Base-by-base conservation (phyloP, 1,140 invertebrate species). In the Brachionus calyciflorus region DNA sequence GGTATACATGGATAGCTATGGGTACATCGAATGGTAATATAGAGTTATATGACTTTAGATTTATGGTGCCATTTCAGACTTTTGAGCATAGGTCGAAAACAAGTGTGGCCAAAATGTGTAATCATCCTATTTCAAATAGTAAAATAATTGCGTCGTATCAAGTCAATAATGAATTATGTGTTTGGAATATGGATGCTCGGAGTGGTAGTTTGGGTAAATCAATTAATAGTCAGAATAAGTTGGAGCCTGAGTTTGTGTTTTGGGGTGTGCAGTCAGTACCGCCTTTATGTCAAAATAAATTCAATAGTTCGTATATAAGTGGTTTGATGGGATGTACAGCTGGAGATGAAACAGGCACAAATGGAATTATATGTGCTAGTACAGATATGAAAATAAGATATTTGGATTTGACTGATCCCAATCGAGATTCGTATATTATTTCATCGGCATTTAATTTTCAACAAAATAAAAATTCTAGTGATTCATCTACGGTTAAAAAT, bases 211-310 rank as follows among this genome's bases (percentile, higher is more conserved):
- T 17, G n/a, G 44, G n/a, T 3, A 46, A 46, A 46, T 46, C 44
- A 46, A 14, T 46, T 46, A 46, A 10, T 10, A 14, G n/a, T 46
- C 6, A 28, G 21, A 28, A 17, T 14, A 37, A 10, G 21, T 5
- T 24, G 6, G 44, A 73, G 24, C 69, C 69, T 12, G 69, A 73
- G 14, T 30, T 51, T 24, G 69, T 73, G 7, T 73, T 73, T n/a
- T 73, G 69, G 69, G 69, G 69, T 26, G 69, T 73, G 7, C 69
- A 73, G n/a, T 51, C 46, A 19, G 69, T 73, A 21, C 46, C 69
- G 5, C 44, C 69, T n/a, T n/a, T 73, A 24, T 51, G 28, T 37
- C 69, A 55, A 14, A 73, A 51, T 17, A 49, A 55, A 49, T 37
- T 73, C n/a, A 51, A 14, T n/a, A 51, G 19, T 24, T 41, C 26